phyloP scores from a whole-genome alignment of 1,140 invertebrate genomes.

The Cyrtorhinus lividipennis region DNA sequence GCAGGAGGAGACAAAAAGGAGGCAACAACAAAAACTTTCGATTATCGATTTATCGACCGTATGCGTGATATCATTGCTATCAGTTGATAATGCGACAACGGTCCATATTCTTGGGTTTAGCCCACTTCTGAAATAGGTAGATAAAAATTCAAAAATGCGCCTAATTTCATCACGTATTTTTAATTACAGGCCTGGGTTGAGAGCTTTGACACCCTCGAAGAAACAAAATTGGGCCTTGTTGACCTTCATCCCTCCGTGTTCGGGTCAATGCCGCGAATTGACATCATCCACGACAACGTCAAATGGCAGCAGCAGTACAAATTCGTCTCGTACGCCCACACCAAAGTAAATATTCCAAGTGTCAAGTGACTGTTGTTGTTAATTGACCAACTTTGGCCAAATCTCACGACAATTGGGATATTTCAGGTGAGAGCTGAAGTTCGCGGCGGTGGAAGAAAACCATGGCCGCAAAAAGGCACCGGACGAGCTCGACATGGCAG shows the following conservation, averaged over 20 bases:
- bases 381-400: too few relatives aligned
- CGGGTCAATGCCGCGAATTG: slow-evolving; percentile 65
- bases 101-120: background rate
- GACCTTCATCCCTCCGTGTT: slow-evolving; percentile 81
- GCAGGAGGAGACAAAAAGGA: too few relatives aligned
- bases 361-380: background rate
- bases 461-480: slow-evolving; percentile 89
- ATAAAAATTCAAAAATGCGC: background rate
- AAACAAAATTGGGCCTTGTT: slow-evolving; percentile 68
- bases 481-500: slow-evolving; percentile 83
- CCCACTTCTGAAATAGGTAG: background rate
- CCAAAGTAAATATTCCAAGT: slow-evolving; percentile 41
- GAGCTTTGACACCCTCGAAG: slow-evolving; percentile 62
- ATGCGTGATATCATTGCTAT: background rate
- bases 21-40: too few relatives aligned
- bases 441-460: slow-evolving; percentile 72
- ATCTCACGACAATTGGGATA: background rate
- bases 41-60: too few relatives aligned
- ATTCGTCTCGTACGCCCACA: slow-evolving; percentile 37
- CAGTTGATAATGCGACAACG: background rate
- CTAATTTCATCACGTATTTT: background rate
- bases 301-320: slow-evolving; percentile 77
- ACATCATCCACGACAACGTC: slow-evolving; percentile 76
- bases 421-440: slow-evolving; percentile 60
- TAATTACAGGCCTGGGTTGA: slow-evolving; percentile 73